A percentile compares a stretch with the other conserved stretches of the same genome.
Conservation (phyloP, 2,113 vertebrate species). For the Synodontis membranacea region DNA sequence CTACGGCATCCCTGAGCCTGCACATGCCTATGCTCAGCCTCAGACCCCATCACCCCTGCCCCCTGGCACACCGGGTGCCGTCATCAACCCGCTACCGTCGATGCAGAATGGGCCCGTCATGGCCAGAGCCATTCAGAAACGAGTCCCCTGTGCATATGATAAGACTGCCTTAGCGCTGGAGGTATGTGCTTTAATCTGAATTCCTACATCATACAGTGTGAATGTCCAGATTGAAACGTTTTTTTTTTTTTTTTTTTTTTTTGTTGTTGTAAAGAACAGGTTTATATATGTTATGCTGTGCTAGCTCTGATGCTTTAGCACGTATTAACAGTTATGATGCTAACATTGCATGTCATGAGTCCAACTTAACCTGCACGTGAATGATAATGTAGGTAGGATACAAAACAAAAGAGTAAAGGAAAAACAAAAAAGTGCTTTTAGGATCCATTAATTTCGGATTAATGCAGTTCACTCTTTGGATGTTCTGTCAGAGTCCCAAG, state of each 20-base stretch:
- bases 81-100: constrained; percentile 85
- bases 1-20: constrained; percentile 94
- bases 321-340: not conserved
- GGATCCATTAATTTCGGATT: too few species aligned
- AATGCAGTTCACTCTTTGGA: not conserved
- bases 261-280: too few species aligned
- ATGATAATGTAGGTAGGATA: not conserved
- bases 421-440: not conserved
- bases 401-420: not conserved
- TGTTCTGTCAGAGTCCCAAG: not conserved
- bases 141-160: constrained; percentile 97
- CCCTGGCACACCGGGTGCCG: constrained; percentile 80
- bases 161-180: constrained; percentile 95
- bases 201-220: not conserved
- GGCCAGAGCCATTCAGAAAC: constrained; percentile 96
- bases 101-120: constrained; percentile 95
- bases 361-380: not conserved
- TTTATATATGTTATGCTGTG: not conserved
- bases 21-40: constrained; percentile 94
- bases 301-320: not conserved
- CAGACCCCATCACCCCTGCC: constrained; percentile 84
- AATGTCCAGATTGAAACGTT: not conserved
- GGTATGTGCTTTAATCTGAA: constrained; percentile 70
- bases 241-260: too few species aligned
- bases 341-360: not conserved